phyloP scores from a whole-genome alignment of 64 coral and sea anemone genomes.

The Acropora tenuis region DNA sequence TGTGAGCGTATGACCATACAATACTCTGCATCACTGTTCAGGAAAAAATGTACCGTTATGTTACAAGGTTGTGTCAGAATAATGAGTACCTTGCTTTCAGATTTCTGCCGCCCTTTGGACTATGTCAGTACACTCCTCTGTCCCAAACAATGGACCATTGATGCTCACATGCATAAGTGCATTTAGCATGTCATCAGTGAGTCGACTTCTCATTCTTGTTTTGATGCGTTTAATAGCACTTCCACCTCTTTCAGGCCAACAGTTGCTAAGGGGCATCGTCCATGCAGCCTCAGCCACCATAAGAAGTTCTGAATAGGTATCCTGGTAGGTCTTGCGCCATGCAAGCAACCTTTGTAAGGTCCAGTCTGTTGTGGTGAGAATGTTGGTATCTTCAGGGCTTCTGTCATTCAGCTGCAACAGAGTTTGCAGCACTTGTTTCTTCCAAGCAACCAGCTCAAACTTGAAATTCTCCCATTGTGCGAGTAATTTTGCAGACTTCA shows the following conservation, averaged over 20 bases:
- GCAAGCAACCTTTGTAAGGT: slow-evolving; percentile 50
- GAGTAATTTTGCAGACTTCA: slow-evolving; percentile 45
- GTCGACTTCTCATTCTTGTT: slow-evolving; percentile 38
- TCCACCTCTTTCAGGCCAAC: slow-evolving; percentile 30
- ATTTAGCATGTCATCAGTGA: slow-evolving; percentile 40
- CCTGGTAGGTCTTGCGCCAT: slow-evolving; percentile 23
- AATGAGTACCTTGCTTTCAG: slow-evolving; percentile 53
- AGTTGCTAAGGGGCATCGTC: slow-evolving; percentile 43
- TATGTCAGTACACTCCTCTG: slow-evolving; percentile 32
- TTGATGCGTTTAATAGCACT: too few relatives aligned
- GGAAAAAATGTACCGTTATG: slow-evolving; percentile 36
- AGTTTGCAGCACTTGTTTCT: slow-evolving; percentile 47
- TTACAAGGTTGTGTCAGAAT: slow-evolving; percentile 41
- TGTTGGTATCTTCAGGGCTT: slow-evolving; percentile 50
- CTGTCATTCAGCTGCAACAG: slow-evolving; percentile 42
- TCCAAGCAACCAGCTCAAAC: slow-evolving; percentile 49
- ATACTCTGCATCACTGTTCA: slow-evolving; percentile 40
- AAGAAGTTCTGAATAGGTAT: slow-evolving; percentile 50
- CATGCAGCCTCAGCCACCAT: slow-evolving; percentile 37
- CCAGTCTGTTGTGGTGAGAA: slow-evolving; percentile 48
- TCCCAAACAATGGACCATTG: background rate
- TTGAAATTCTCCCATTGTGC: slow-evolving; percentile 55
- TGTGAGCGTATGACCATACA: slow-evolving; percentile 46
- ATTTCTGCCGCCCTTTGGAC: slow-evolving; percentile 48
- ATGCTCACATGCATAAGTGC: slow-evolving; percentile 2